These are phyloP conservation scores for Orthosia gracilis DNA, from an alignment of 2,888 invertebrate species.

Conservation along the genomic window DNA sequence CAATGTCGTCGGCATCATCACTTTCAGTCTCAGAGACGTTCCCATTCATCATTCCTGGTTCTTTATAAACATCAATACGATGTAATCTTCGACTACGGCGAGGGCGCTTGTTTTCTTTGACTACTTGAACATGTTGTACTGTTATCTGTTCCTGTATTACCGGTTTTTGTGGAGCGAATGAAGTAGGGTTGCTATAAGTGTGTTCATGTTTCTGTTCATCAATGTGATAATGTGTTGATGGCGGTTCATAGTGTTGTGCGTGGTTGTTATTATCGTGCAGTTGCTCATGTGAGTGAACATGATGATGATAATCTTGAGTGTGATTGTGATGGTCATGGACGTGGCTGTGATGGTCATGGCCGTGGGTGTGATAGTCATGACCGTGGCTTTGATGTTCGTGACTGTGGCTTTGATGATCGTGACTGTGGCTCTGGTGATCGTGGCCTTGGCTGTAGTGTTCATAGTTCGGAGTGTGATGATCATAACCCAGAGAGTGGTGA, in stretches of 20 bases:
- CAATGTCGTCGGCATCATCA: conserved; percentile 79
- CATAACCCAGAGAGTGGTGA: not conserved
- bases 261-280: conserved; percentile 40
- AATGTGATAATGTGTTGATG: conserved; percentile 9
- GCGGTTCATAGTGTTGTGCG: conserved; percentile 37
- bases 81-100: conserved; percentile 64
- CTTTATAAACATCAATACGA: conserved; percentile 63
- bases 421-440: conserved; percentile 33
- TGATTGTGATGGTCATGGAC: conserved; percentile 45
- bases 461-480: not conserved
- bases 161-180: conserved; percentile 30
- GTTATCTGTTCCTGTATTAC: conserved; percentile 63
- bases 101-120: conserved; percentile 69
- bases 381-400: conserved; percentile 11
- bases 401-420: not conserved
- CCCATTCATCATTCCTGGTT: conserved; percentile 74
- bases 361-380: conserved; percentile 1
- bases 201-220: conserved; percentile 36
- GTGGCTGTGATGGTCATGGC: conserved; percentile 27
- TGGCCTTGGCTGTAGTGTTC: conserved; percentile 38
- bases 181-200: conserved; percentile 13
- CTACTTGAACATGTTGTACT: conserved; percentile 77
- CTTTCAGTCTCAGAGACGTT: conserved; percentile 77
- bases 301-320: conserved; percentile 55
- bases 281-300: conserved; percentile 41